These are phyloP conservation scores for Drosophila virilis DNA, from an alignment of 1,140 invertebrate species.

Conservation along the genomic window DNA sequence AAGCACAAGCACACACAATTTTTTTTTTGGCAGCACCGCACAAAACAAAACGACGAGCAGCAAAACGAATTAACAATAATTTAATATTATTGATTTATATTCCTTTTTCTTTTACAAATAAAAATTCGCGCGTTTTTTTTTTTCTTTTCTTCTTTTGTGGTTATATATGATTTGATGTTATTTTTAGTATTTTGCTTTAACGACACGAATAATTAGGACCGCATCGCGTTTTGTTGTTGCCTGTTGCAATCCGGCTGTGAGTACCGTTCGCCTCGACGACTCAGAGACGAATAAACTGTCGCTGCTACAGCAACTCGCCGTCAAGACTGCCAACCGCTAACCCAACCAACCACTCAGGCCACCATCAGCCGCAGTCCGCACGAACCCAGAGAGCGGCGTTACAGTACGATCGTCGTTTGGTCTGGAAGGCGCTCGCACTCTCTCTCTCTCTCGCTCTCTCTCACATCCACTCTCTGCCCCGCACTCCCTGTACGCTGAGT, in stretches of 20 bases:
- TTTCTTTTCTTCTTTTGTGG: background rate
- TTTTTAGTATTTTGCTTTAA: slow-evolving; percentile 32
- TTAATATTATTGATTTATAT: slow-evolving; percentile 21
- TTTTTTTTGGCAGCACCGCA: slow-evolving; percentile 28
- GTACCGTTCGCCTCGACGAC: slow-evolving; percentile 60
- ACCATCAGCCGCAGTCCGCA: slow-evolving; percentile 9
- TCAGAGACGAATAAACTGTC: slow-evolving; percentile 67
- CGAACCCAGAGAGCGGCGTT: slow-evolving; percentile 2
- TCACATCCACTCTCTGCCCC: background rate
- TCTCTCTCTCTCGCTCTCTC: slow-evolving; percentile 1
- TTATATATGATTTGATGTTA: slow-evolving; percentile 10
- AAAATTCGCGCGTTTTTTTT: slow-evolving; percentile 36
- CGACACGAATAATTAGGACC: slow-evolving; percentile 49
- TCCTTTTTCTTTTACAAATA: slow-evolving; percentile 14
- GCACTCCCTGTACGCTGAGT: background rate
- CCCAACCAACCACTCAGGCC: background rate
- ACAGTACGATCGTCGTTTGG: slow-evolving; percentile 7
- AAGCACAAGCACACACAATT: slow-evolving; percentile 20
- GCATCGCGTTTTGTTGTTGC: slow-evolving; percentile 51
- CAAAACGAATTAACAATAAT: slow-evolving; percentile 32
- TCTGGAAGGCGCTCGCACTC: slow-evolving; percentile 28
- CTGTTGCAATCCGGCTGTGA: slow-evolving; percentile 48
- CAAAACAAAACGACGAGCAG: slow-evolving; percentile 45
- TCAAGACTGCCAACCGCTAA: slow-evolving; percentile 49
- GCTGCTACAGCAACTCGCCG: slow-evolving; percentile 62